Percentiles rank a stretch among this genome's conserved stretches.
Evolutionary conservation across 1,140 invertebrate species (phyloP).

Genomic region (Drosophila sechellia): DNA sequence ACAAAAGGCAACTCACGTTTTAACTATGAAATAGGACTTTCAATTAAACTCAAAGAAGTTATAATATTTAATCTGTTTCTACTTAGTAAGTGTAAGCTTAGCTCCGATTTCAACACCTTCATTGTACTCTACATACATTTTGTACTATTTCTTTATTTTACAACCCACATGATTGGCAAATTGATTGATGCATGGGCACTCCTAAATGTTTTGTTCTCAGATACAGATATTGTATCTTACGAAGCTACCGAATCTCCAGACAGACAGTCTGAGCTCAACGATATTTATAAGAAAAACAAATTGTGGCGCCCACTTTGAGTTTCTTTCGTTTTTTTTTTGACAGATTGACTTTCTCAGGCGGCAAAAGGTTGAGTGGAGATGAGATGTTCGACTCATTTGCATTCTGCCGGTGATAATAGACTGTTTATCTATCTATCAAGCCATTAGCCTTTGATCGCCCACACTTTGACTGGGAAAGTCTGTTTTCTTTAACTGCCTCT

Average conservation of each 20-base stretch:
- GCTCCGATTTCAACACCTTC: slow-evolving; percentile 27
- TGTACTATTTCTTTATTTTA: slow-evolving; percentile 4
- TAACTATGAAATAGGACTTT: background rate
- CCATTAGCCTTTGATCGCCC: slow-evolving; percentile 51
- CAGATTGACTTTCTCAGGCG: slow-evolving; percentile 43
- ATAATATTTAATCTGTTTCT: too few species aligned
- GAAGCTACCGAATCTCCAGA: slow-evolving; percentile 55
- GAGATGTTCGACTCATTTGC: slow-evolving; percentile 53
- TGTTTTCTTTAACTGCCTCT: slow-evolving; percentile 15
- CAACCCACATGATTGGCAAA: slow-evolving; percentile 69
- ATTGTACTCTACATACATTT: slow-evolving; percentile 5
- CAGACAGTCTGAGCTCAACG: slow-evolving; percentile 15
- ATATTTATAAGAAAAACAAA: slow-evolving; percentile 16
- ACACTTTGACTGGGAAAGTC: slow-evolving; percentile 35
- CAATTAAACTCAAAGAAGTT: too few species aligned
- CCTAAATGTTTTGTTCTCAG: slow-evolving; percentile 57
- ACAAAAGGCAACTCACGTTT: background rate
- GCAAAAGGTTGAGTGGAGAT: slow-evolving; percentile 45
- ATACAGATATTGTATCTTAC: slow-evolving; percentile 39
- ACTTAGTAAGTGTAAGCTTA: background rate
- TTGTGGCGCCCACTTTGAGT: slow-evolving; percentile 13
- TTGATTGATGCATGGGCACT: slow-evolving; percentile 77
- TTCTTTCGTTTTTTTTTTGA: slow-evolving; percentile 31
- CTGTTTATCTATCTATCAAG: slow-evolving; percentile 46
- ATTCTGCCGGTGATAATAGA: slow-evolving; percentile 41